phyloP scores from a whole-genome alignment of 2,797 vertebrate genomes.

The Bovichtus diacanthus region DNA sequence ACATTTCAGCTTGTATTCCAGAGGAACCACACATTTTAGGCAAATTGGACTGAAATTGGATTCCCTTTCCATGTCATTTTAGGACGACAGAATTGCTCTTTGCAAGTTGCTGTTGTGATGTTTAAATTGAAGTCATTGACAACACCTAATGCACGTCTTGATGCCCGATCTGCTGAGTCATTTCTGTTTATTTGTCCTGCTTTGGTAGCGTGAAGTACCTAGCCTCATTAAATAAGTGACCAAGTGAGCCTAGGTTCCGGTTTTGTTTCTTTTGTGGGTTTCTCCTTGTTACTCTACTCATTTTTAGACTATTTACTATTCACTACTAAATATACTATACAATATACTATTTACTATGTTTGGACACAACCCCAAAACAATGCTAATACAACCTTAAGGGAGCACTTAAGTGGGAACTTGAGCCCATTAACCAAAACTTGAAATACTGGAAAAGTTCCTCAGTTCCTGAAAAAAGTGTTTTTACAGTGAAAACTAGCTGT shows the following conservation, averaged over 20 bases:
- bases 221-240: not conserved
- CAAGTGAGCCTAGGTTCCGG: not conserved
- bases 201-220: not conserved
- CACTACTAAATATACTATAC: too few relatives aligned
- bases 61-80: not conserved
- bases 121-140: not conserved
- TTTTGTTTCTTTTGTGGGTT: not conserved
- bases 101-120: not conserved
- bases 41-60: not conserved
- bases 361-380: not conserved
- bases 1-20: too few relatives aligned
- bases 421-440: not conserved
- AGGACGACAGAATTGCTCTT: not conserved
- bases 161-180: not conserved
- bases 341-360: too few relatives aligned
- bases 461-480: not conserved
- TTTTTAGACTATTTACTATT: not conserved
- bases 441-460: not conserved
- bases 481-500: not conserved
- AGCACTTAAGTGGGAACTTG: not conserved
- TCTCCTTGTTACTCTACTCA: not conserved
- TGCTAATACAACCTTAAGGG: not conserved
- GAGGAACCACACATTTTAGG: not conserved
- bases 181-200: not conserved
- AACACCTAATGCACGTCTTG: not conserved